Conservation (phyloP, 2,888 invertebrate genomes). For the Polydrusus cervinus region DNA sequence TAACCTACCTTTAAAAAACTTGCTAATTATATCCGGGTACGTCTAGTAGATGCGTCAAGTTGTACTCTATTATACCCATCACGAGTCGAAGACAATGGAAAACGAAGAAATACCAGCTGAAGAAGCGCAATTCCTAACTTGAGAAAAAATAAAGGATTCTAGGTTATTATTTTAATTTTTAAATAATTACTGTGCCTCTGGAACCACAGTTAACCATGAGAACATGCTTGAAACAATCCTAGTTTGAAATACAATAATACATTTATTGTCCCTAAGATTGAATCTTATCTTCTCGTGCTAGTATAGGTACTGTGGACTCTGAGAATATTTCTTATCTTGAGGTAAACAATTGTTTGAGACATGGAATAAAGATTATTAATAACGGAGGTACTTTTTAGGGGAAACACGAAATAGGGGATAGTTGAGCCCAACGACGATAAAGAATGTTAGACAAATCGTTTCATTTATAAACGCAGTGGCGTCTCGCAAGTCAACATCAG, state of each 20-base stretch:
- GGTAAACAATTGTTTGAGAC: constrained; percentile 42
- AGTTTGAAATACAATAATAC: constrained; percentile 37
- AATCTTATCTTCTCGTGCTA: constrained; percentile 33
- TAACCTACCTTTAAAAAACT: not conserved
- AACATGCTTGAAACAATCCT: constrained; percentile 30
- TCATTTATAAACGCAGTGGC: no score
- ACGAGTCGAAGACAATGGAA: constrained; percentile 31
- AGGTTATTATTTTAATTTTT: constrained; percentile 50
- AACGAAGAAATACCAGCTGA: constrained; percentile 12
- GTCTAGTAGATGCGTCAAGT: not conserved
- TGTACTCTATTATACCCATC: not conserved
- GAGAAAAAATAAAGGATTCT: constrained; percentile 28
- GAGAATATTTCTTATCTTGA: constrained; percentile 38
- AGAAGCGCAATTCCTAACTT: constrained; percentile 4
- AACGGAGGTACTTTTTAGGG: not conserved
- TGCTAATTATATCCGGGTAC: not conserved
- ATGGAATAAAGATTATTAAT: constrained; percentile 31
- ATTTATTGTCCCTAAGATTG: constrained; percentile 46
- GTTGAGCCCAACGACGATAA: not conserved
- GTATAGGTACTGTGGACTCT: constrained; percentile 31
- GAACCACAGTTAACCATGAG: constrained; percentile 38
- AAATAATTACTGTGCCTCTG: constrained; percentile 34
- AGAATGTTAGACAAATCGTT: not conserved
- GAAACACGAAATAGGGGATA: not conserved
- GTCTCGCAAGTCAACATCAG: no score